Evolutionary conservation across 2,888 invertebrate genomes (phyloP), one percentile per base, ranked within the genome.

Genomic region (Thymelicus acteon): DNA sequence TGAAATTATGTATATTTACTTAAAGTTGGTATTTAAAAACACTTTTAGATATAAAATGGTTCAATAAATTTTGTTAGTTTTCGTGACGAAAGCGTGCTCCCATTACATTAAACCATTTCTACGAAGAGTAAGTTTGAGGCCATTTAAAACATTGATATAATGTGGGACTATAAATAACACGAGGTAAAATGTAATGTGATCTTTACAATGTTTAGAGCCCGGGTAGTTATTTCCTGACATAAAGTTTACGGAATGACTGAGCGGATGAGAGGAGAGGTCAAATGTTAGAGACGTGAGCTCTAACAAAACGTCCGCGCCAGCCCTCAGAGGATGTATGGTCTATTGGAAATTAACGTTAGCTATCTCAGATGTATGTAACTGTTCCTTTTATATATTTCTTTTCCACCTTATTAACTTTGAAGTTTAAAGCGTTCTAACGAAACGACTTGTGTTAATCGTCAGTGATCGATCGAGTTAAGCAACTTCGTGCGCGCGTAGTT

Each of bases 261-360:
- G 58, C 48, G 64, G 58, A 60, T 70, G 49, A 64, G 60, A 39
- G 54, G 52, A 47, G 64, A 58, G 70, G 70, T 70, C 70, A 70
- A 64, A 70, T 70, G 70, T 70, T 39, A 64, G 24, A 70, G 70
- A 70, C 63, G 64, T 69, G 69, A 69, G 58, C 47, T 10, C 49
- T 47, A 62, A 68, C 68, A 57, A 62, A 62, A 68, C 54, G 61
- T 62, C 57, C 68, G 61, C 61, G 37, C 61, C 61, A 62, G 39
- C 54, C 54, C 67, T 44, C n/a, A 13, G 48, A n/a, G 7, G 48
- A 69, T 58, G 48, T 24, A 63, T 49, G 63, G 69, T 24, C 48
- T 58, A 63, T 69, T 49, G 37, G 13, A 24, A 19, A 52, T 5
- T 52, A 24, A 13, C 10, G 40, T 40, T 40, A 40, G 40, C 6